Conservation (phyloP, 2,888 invertebrate species). For the Limnephilus marmoratus region DNA sequence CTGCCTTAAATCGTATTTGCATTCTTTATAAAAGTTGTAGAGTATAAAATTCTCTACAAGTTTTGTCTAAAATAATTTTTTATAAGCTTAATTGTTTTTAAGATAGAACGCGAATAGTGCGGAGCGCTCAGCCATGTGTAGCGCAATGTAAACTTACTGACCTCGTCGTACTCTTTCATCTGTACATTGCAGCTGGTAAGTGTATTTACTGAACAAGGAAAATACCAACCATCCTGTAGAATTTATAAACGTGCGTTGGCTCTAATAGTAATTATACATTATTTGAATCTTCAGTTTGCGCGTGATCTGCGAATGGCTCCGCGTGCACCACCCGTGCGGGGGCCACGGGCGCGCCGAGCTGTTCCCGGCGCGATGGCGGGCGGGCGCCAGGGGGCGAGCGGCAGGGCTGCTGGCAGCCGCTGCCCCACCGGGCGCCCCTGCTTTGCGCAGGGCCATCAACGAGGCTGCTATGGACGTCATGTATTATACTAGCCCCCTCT, state of each 20-base stretch:
- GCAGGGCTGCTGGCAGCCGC: constrained; percentile 81
- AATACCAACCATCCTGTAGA: background rate
- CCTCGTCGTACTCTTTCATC: no score
- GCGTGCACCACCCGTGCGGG: constrained; percentile 58
- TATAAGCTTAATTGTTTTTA: no score
- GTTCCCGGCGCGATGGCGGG: constrained; percentile 64
- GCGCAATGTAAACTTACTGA: no score
- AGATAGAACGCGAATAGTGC: no score
- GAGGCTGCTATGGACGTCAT: constrained; percentile 85
- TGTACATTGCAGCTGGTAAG: no score
- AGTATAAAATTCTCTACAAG: no score
- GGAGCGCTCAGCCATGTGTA: no score
- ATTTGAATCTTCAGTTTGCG: constrained; percentile 49
- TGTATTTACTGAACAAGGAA: background rate
- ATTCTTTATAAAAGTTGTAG: no score
- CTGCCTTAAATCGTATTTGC: no score
- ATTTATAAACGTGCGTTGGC: background rate
- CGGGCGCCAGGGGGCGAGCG: constrained; percentile 66
- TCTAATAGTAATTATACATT: background rate
- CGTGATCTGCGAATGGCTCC: constrained; percentile 63
- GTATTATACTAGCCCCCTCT: constrained; percentile 85
- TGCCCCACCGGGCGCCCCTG: constrained; percentile 81
- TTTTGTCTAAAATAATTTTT: no score
- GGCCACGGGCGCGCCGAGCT: constrained; percentile 62
- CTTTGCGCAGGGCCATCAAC: constrained; percentile 80